Conservation (phyloP, 2,888 invertebrate genomes). For the Cremastinae sp. region DNA sequence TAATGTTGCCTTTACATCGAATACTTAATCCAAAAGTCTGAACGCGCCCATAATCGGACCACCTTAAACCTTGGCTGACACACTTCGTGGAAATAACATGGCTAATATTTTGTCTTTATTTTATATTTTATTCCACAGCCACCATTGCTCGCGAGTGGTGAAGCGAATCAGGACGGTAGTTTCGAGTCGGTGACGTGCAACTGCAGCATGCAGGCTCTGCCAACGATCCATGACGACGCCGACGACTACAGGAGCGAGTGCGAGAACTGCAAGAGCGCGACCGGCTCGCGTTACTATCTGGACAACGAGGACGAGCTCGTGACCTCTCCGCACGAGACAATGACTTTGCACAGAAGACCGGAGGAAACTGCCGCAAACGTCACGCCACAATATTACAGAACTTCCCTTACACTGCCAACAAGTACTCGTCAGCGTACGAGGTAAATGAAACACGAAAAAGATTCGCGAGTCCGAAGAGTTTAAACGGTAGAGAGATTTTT, state of each 20-base stretch:
- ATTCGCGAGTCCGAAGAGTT: neutral
- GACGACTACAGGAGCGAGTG: slow-evolving; percentile 92
- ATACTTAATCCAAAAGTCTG: no score
- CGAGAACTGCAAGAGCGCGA: slow-evolving; percentile 91
- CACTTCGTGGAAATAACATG: no score
- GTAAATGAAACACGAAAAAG: slow-evolving; percentile 71
- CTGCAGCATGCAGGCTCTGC: slow-evolving; percentile 78
- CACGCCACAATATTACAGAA: slow-evolving; percentile 83
- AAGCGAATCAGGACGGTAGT: slow-evolving; percentile 77
- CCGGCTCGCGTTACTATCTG: slow-evolving; percentile 85
- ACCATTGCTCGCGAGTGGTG: slow-evolving; percentile 73
- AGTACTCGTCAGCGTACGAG: slow-evolving; percentile 83
- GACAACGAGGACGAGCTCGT: slow-evolving; percentile 83
- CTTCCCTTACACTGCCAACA: slow-evolving; percentile 85
- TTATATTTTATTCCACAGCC: slow-evolving; percentile 71
- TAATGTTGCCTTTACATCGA: no score
- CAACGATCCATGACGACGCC: slow-evolving; percentile 81
- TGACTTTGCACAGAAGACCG: slow-evolving; percentile 85
- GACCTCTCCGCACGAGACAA: slow-evolving; percentile 84
- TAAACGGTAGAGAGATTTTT: neutral
- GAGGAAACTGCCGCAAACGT: slow-evolving; percentile 79
- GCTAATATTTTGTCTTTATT: no score
- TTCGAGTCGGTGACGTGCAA: slow-evolving; percentile 78
- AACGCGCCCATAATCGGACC: no score
- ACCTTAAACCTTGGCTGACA: no score